Conservation (phyloP, 2,888 invertebrate species). For the Sinhomidia bicolor region DNA sequence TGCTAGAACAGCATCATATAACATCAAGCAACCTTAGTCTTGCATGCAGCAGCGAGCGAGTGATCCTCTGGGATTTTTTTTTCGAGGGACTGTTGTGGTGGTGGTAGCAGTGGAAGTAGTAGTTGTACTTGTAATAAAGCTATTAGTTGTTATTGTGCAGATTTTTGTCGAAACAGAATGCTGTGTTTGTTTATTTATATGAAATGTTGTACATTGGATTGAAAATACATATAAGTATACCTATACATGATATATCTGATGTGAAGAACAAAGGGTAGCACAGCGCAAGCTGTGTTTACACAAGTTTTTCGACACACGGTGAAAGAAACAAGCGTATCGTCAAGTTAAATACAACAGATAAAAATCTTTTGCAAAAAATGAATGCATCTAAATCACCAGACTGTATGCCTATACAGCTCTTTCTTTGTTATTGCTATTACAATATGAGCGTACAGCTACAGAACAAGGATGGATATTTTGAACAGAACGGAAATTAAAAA, state of each 20-base stretch:
- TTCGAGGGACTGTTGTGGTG: conserved; percentile 8
- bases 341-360: no score
- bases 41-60: not conserved
- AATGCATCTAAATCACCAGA: no score
- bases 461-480: no score
- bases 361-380: no score
- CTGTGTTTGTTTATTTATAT: no score
- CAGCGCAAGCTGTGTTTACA: conserved; percentile 39
- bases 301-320: conserved; percentile 35
- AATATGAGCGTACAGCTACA: no score
- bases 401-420: no score
- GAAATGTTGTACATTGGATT: no score
- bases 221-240: no score
- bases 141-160: conserved; percentile 9
- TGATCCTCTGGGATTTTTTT: conserved; percentile 68
- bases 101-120: not conserved
- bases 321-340: no score
- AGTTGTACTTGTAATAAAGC: not conserved
- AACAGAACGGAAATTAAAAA: no score
- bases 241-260: not conserved
- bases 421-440: no score
- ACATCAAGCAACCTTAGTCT: not conserved
- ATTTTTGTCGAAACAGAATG: not conserved
- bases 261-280: not conserved
- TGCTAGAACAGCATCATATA: not conserved